Evolutionary conservation across 2,113 vertebrate species (phyloP).

Genomic region (Lonchura striata): DNA sequence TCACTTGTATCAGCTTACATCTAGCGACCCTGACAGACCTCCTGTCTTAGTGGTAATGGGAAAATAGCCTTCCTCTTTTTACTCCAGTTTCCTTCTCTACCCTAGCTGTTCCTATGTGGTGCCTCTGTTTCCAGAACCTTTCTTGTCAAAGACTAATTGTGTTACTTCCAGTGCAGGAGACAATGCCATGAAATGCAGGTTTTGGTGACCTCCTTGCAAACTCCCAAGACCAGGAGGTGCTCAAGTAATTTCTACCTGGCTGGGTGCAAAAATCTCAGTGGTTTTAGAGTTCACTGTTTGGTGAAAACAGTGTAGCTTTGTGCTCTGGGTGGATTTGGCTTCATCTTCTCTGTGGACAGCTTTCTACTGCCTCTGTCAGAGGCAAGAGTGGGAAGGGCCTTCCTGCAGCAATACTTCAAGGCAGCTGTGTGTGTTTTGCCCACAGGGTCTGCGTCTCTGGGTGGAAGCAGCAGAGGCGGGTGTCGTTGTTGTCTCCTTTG

Average conservation of each 20-base stretch:
- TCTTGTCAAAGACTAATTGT: not conserved
- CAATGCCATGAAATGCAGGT: not conserved
- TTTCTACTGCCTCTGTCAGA: not conserved
- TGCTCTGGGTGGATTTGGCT: not conserved
- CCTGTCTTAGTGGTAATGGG: not conserved
- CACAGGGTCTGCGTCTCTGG: slow-evolving; percentile 61
- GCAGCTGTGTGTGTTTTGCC: not conserved
- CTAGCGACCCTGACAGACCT: not conserved
- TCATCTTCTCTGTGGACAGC: not conserved
- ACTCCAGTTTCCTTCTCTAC: not conserved
- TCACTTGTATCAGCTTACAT: not conserved
- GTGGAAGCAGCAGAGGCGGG: slow-evolving; percentile 56
- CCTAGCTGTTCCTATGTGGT: not conserved
- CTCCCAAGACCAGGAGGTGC: not conserved
- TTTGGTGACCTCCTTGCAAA: not conserved
- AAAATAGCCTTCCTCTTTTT: not conserved
- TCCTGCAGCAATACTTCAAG: not conserved
- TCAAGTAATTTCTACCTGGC: not conserved
- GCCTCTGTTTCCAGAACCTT: not conserved
- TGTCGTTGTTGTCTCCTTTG: slow-evolving; percentile 67
- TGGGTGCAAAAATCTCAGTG: not conserved
- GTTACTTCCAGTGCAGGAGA: not conserved
- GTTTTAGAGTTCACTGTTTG: not conserved
- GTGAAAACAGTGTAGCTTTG: not conserved
- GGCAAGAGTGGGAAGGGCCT: not conserved